Evolutionary conservation across 2,113 vertebrate genomes (phyloP), one percentile per base, ranked within the genome.

Genomic region (Mesitornis unicolor): DNA sequence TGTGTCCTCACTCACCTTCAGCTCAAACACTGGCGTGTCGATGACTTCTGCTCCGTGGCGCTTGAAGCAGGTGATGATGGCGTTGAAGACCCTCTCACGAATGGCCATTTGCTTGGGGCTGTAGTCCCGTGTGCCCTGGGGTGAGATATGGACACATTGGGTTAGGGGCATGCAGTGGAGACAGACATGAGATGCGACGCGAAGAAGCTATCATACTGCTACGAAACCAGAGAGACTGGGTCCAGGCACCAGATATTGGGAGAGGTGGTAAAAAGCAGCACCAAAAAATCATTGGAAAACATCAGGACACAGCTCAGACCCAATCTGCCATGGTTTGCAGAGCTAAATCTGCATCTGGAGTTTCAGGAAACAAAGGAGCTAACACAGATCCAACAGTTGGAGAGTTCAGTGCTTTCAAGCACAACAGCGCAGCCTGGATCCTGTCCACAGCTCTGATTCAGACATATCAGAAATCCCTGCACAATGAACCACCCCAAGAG

Each of bases 91-190:
- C 28, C 96, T 98, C 96, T 99, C 99, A n/a, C 99, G 98, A 96
- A 99, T 99, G 79, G 99, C 99, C 99, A 99, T 99, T 92, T 99
- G 99, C 95, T 98, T 99, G 36, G 99, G 99, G 97, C 98, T 99
- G 51, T 99, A 99, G 97, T 99, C 99, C 95, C 99, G 98, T 0
- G 99, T 99, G 90, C 99, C 99, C 99, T 99, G 93, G 31, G 6
- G 7, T 0, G 9, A 67, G 22, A 57, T 7, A 50, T 70, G 18
- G 16, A 56, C 16, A 36, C 7, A 2, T 1, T 19, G 40, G 57
- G 17, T 57, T 35, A 76, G 53, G 36, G 31, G 54, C 11, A 47
- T 0, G 3, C 19, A 9, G 11, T 6, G 2, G 38, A 75, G 38
- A 61, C 22, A 36, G 22, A 53, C 0, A 3, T 9, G 22, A 63